Evolutionary conservation across 1,140 invertebrate genomes (phyloP).

Genomic region (Battus philenor): DNA sequence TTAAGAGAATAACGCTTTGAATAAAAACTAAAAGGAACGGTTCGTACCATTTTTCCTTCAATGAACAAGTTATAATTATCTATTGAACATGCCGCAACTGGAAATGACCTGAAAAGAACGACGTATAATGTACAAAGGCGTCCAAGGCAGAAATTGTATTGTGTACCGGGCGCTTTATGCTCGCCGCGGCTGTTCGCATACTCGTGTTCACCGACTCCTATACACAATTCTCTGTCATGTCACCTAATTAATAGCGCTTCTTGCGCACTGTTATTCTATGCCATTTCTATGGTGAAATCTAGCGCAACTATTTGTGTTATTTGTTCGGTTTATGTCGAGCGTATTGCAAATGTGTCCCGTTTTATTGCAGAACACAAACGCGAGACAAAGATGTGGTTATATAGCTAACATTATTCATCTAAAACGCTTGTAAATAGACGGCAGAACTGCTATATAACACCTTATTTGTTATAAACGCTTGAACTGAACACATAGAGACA

Average conservation of each 20-base stretch:
- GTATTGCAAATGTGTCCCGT: not conserved
- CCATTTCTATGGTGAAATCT: conserved; percentile 12
- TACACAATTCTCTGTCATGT: conserved; percentile 26
- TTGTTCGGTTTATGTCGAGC: conserved; percentile 10
- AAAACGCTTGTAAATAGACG: too few species aligned
- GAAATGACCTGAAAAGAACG: conserved; percentile 49
- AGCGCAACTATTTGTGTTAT: conserved; percentile 9
- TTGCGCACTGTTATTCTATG: conserved; percentile 14
- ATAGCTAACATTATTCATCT: too few species aligned
- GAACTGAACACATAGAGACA: too few species aligned
- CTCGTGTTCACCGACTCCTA: conserved; percentile 23
- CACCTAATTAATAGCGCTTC: conserved; percentile 21
- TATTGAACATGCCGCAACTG: conserved; percentile 40
- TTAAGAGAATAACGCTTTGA: not conserved
- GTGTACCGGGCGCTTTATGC: conserved; percentile 33
- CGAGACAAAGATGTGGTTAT: too few species aligned
- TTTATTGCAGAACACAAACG: too few species aligned
- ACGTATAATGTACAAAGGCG: conserved; percentile 38
- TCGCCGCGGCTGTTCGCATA: conserved; percentile 22
- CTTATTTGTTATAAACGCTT: too few species aligned
- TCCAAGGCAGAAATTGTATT: conserved; percentile 43
- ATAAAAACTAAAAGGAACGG: not conserved
- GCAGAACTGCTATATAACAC: too few species aligned
- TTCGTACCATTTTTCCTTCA: conserved; percentile 27
- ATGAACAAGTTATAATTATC: conserved; percentile 37